These are phyloP conservation scores for Drosophila nigricruria DNA, from an alignment of 2,888 invertebrate genomes.

Conservation along the genomic window DNA sequence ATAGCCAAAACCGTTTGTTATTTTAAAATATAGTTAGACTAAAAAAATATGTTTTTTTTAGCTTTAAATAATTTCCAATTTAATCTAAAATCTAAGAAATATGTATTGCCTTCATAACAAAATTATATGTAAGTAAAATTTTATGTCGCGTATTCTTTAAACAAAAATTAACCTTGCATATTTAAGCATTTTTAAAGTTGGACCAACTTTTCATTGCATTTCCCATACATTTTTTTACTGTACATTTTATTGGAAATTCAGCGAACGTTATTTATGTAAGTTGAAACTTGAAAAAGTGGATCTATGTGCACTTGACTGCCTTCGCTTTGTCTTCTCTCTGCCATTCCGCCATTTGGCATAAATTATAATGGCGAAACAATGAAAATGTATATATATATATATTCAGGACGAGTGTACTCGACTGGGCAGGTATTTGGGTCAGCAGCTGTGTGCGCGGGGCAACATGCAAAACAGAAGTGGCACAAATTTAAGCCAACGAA, in stretches of 20 bases:
- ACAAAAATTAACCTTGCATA: too few species aligned
- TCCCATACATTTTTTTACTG: not conserved
- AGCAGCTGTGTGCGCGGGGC: constrained; percentile 34
- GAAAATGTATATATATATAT: constrained; percentile 27
- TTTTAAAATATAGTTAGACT: too few species aligned
- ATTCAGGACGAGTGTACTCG: constrained; percentile 24
- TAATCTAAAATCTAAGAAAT: too few species aligned
- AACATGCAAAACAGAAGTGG: constrained; percentile 70
- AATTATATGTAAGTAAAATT: too few species aligned
- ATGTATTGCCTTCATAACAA: too few species aligned
- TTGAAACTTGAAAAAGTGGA: constrained; percentile 54
- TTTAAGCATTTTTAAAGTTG: not conserved
- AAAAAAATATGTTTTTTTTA: too few species aligned
- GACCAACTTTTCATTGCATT: not conserved
- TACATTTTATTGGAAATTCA: constrained; percentile 1
- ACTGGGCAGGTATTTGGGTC: constrained; percentile 67
- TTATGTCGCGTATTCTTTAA: too few species aligned
- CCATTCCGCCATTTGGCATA: constrained; percentile 45
- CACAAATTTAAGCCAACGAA: constrained; percentile 58
- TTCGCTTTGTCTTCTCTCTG: constrained; percentile 38
- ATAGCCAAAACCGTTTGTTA: too few species aligned
- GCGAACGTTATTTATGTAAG: constrained; percentile 19
- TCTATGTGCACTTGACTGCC: constrained; percentile 51
- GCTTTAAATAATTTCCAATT: too few species aligned
- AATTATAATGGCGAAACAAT: constrained; percentile 61